A percentile compares a stretch with the other conserved stretches of the same genome.
Evolutionary conservation across 2,113 vertebrate genomes (phyloP).

Genomic region (Megaceryle torquata): DNA sequence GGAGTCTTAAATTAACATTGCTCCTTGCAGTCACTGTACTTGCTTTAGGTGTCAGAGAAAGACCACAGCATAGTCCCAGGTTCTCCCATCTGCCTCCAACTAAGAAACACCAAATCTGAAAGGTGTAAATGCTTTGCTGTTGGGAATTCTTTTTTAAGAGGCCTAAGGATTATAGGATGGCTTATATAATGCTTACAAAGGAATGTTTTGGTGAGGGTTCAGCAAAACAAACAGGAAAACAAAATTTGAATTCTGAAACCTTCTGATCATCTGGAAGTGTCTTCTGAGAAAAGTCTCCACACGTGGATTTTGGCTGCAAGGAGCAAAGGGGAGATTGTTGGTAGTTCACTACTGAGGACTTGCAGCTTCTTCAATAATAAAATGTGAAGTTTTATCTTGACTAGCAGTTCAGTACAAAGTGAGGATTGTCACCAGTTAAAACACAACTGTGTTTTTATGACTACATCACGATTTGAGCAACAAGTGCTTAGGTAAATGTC

Average conservation of each 20-base stretch:
- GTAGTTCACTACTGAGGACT: not conserved
- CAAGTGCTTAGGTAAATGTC: not conserved
- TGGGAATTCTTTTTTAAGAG: not conserved
- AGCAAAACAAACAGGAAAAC: not conserved
- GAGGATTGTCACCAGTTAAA: not conserved
- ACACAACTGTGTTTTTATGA: not conserved
- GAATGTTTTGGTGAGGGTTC: not conserved
- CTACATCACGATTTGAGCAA: not conserved
- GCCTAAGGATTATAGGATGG: not conserved
- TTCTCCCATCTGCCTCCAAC: not conserved
- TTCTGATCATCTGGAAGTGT: not conserved
- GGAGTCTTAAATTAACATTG: not conserved
- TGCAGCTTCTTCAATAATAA: not conserved
- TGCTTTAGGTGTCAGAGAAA: not conserved
- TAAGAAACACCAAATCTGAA: not conserved
- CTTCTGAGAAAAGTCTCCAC: not conserved
- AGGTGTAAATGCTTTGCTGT: not conserved
- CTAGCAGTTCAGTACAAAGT: not conserved
- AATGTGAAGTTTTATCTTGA: not conserved
- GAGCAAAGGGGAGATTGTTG: not conserved
- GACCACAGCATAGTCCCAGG: not conserved
- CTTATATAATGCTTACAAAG: not conserved
- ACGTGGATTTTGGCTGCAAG: not conserved
- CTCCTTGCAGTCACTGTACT: not conserved
- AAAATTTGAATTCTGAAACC: not conserved